A percentile compares a stretch with the other conserved stretches of the same genome.
phyloP scores from a whole-genome alignment of 2,797 vertebrate species.

The Staurois parvus region DNA sequence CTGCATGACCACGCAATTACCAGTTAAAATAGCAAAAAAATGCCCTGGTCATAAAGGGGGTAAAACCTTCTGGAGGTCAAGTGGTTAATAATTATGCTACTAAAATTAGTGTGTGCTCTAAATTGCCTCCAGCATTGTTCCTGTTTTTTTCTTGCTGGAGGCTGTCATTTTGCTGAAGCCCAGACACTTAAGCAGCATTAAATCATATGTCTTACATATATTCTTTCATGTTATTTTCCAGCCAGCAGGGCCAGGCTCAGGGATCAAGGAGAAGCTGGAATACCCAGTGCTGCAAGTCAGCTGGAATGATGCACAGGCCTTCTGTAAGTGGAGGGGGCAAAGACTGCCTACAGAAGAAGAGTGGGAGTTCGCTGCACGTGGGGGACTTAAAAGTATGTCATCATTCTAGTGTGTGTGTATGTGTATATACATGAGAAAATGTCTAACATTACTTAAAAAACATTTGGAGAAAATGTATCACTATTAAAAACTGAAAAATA shows the following conservation, averaged over 20 bases:
- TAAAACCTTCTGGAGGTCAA: no score
- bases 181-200: no score
- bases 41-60: no score
- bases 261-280: constrained; percentile 85
- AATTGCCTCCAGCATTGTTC: no score
- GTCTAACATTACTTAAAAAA: neutral
- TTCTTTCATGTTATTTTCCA: constrained; percentile 60
- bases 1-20: no score
- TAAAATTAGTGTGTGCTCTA: no score
- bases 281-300: constrained; percentile 94
- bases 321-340: constrained; percentile 87
- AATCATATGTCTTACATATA: no score
- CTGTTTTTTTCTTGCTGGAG: no score
- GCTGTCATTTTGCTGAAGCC: no score
- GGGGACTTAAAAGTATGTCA: constrained; percentile 85
- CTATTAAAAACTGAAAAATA: neutral
- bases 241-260: constrained; percentile 90
- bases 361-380: constrained; percentile 95
- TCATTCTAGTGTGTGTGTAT: neutral
- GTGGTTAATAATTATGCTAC: no score
- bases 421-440: neutral
- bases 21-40: no score
- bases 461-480: neutral
- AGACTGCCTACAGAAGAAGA: constrained; percentile 89
- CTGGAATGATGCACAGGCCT: constrained; percentile 91